A percentile compares a stretch with the other conserved stretches of the same genome.
These are phyloP conservation scores for Abrostola triplasia DNA, from an alignment of 2,888 invertebrate genomes.

Conservation along the genomic window DNA sequence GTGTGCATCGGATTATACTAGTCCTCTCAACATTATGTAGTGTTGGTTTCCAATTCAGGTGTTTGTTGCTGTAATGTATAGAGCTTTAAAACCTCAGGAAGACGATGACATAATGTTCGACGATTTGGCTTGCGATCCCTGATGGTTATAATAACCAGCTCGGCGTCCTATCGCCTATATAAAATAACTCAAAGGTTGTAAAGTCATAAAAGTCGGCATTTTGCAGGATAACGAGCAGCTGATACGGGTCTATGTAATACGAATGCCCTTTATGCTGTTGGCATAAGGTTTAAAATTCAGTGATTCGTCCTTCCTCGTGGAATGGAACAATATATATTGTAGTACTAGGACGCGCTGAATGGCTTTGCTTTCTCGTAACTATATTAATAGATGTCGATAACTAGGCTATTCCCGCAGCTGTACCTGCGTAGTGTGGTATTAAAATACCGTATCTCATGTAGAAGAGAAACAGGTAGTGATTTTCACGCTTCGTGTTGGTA, in stretches of 20 bases:
- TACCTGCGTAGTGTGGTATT: neutral
- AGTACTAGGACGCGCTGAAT: constrained; percentile 2
- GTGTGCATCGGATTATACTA: no score
- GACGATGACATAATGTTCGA: neutral
- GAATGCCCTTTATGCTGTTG: neutral
- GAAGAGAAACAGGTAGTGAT: no score
- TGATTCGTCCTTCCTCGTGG: neutral
- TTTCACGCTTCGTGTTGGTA: no score
- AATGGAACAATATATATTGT: constrained; percentile 1
- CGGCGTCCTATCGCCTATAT: constrained; percentile 1
- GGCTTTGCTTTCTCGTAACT: constrained; percentile 4
- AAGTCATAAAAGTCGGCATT: constrained; percentile 5
- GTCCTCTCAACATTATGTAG: no score
- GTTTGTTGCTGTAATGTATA: no score
- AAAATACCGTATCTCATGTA: no score
- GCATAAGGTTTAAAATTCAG: neutral
- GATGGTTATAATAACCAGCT: neutral
- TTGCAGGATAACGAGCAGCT: constrained; percentile 3
- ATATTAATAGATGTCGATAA: constrained; percentile 1
- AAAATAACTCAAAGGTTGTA: constrained; percentile 4
- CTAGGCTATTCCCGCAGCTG: neutral
- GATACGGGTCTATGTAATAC: neutral
- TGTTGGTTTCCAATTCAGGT: no score
- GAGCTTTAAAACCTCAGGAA: no score
- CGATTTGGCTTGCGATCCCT: neutral